Base-by-base conservation (phyloP, 37 sponge, comb jelly and placozoan species). In the Tethya wilhelma region DNA sequence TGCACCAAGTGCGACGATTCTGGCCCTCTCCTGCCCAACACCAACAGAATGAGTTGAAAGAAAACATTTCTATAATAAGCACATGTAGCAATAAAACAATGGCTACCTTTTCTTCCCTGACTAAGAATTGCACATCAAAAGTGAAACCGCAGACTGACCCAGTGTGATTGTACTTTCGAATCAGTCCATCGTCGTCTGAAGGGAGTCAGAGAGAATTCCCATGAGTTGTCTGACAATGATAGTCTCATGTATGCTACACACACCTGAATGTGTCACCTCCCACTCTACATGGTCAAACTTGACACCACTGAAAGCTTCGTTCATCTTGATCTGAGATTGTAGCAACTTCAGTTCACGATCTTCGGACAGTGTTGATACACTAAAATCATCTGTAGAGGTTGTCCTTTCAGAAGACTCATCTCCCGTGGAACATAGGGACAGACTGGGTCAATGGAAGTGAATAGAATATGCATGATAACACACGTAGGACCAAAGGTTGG, bases 241-340 rank as follows among this genome's bases (percentile, higher is more conserved):
- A n/a, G n/a, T n/a, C n/a, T n/a, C n/a, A n/a, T n/a, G n/a, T n/a
- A n/a, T n/a, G n/a, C n/a, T n/a, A n/a, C n/a, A n/a, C 69, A 34
- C 42, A 80, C 80, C 80, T 59, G 69, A 69, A 22, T n/a, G 31
- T 40, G 30, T 62, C 2, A 80, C 7, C 31, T 80, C 80, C 80
- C 80, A 80, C 5, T 69, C 58, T 0, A 41, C 59, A 0, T 57
- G 59, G 4, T 25, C 22, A 43, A 80, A 80, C 59, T 57, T 67
- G 39, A 80, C 58, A 14, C 80, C 80, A 80, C 42, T 80, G 42
- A 80, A 69, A 4, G 70, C 69, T 44, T 69, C 80, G 17, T 69
- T 80, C 25, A 80, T 53, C 29, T 69, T 69, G 19, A 80, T 69
- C 69, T 80, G 53, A 23, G 69, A 80, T 28, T 42, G 38, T 2